Base-by-base conservation (phyloP, 2,888 invertebrate genomes). In the Aradus depressus region DNA sequence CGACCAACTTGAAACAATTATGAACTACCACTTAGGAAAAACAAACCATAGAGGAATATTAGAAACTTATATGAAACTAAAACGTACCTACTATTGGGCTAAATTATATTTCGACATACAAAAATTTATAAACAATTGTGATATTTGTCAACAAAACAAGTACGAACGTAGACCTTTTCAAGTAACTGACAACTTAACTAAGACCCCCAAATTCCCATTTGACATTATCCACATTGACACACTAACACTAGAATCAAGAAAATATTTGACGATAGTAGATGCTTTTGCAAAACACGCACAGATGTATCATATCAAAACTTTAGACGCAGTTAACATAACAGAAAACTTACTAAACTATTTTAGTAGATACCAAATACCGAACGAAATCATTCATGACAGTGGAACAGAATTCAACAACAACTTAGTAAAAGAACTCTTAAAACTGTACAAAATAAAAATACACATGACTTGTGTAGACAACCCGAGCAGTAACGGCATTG, bases 361-460 rank as follows among this genome's bases (percentile, higher is more conserved):
- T 37, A 21, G 16, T 12, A 26, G 42, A 19, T 35, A 52, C n/a
- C n/a, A n/a, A n/a, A n/a, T 51, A 42, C 52, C 52, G 10, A 43
- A 31, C 12, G 12, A 3, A 3, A 49, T 52, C 2, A 14, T 41
- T 2, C 10, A 22, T 3, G 52, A 52, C 25, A 49, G 42, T 28
- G 49, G 38, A 4, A 18, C 31, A 3, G 52, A 52, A 42, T 41
- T 52, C n/a, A 26, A 50, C 8, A 31, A 16, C 38, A 26, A 31
- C 19, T n/a, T 52, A 19, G 21, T 52, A 3, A 49, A 50, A 16
- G 53, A 53, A 50, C 37, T 51, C 10, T n/a, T 26, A 3, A 14
- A 21, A 8, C 14, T 51, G 12, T 44, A 53, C 25, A 52, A 44
- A 28, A 45, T 53, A n/a, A n/a, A n/a, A n/a, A n/a, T n/a, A n/a